Evolutionary conservation across 2,888 invertebrate species (phyloP).

Genomic region (Orthosia incerta): DNA sequence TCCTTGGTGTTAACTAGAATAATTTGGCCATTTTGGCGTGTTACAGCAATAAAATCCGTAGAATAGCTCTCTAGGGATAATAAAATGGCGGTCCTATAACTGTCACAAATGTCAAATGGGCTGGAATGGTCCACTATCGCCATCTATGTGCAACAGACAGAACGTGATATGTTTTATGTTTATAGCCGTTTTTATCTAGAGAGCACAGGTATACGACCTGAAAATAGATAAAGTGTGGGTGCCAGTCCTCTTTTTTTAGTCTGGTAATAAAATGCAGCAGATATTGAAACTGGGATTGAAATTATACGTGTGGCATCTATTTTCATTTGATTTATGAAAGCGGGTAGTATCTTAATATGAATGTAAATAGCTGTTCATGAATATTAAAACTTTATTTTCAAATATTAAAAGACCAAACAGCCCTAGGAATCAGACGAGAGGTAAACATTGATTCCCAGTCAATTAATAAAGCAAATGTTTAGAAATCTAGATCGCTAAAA

Average conservation of each 20-base stretch:
- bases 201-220: conserved; percentile 60
- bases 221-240: conserved; percentile 31
- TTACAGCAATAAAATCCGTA: conserved; percentile 70
- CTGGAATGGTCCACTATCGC: conserved; percentile 63
- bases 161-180: conserved; percentile 63
- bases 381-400: neutral
- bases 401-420: neutral
- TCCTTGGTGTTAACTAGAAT: conserved; percentile 68
- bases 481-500: neutral
- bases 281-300: conserved; percentile 19
- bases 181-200: conserved; percentile 63
- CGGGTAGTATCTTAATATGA: neutral
- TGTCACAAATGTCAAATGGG: conserved; percentile 68
- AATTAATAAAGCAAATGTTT: neutral
- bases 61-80: conserved; percentile 64
- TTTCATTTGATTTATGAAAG: conserved; percentile 16
- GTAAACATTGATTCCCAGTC: conserved; percentile 2
- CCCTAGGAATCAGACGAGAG: neutral
- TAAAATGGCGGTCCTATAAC: conserved; percentile 67
- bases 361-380: neutral
- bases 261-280: conserved; percentile 21
- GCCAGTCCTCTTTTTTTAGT: conserved; percentile 27
- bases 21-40: conserved; percentile 70
- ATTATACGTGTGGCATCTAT: neutral
- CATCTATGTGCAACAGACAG: conserved; percentile 64